Evolutionary conservation across 2,888 invertebrate species (phyloP).

Genomic region (Drosophila borealis): DNA sequence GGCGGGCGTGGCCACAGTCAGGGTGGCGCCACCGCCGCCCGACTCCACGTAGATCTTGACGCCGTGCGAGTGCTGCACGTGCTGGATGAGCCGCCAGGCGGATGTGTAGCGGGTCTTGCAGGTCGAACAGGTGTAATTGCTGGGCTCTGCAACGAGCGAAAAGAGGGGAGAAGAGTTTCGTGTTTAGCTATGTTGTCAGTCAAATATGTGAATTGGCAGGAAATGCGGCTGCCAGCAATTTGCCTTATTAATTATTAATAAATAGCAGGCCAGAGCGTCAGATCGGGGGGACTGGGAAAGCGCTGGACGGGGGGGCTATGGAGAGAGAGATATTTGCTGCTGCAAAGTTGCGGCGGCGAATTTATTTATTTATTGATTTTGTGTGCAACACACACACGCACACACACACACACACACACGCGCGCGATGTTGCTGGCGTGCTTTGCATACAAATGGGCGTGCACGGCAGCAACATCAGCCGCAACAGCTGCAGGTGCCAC

Average conservation of each 20-base stretch:
- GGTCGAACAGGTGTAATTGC: conserved; percentile 96
- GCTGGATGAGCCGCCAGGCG: conserved; percentile 98
- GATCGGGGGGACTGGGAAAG: not conserved
- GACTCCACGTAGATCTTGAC: conserved; percentile 94
- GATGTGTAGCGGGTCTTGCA: conserved; percentile 96
- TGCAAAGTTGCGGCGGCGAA: conserved; percentile 33
- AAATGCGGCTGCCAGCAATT: conserved; percentile 59
- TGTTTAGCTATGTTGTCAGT: conserved; percentile 52
- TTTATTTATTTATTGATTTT: conserved; percentile 76
- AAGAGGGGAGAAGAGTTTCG: not conserved
- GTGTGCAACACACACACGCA: conserved; percentile 14
- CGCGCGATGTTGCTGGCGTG: conserved; percentile 49
- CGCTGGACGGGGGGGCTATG: not conserved
- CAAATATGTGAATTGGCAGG: conserved; percentile 57
- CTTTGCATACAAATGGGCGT: conserved; percentile 70
- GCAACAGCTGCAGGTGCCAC: conserved; percentile 55
- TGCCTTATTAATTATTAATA: conserved; percentile 58
- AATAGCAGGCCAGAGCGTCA: conserved; percentile 11
- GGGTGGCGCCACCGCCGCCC: conserved; percentile 64
- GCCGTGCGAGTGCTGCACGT: conserved; percentile 97
- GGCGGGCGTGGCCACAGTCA: conserved; percentile 78
- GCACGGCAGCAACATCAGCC: conserved; percentile 50
- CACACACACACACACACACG: conserved; percentile 6
- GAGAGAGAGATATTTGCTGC: conserved; percentile 12
- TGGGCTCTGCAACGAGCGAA: conserved; percentile 90